Percentiles rank a stretch among this genome's conserved stretches.
Conservation (phyloP, 2,797 vertebrate genomes). For the Peromyscus melanophrys region DNA sequence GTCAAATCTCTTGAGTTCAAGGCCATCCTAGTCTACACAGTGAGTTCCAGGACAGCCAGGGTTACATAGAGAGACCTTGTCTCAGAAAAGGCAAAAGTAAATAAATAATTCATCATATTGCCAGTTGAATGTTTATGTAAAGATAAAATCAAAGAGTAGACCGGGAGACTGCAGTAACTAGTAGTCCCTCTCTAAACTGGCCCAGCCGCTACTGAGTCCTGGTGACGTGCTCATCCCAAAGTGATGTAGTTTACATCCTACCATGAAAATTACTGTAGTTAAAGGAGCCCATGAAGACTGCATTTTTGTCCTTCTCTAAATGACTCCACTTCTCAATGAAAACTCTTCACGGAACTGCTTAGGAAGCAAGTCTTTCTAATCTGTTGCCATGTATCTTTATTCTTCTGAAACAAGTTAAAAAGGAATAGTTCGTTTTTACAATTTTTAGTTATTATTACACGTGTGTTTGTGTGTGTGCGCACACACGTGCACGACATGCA, state of each 20-base stretch:
- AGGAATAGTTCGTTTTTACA: background rate
- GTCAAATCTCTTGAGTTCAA: background rate
- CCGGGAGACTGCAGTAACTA: background rate
- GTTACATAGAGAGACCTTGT: background rate
- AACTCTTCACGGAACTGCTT: background rate
- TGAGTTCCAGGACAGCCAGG: background rate
- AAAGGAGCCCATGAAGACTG: background rate
- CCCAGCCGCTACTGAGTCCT: background rate
- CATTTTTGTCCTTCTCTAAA: background rate
- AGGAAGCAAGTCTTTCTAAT: background rate
- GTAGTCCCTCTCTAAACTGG: slow-evolving; percentile 33
- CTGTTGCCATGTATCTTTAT: background rate
- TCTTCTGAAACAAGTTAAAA: background rate
- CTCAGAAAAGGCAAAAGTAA: background rate
- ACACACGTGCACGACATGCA: no score
- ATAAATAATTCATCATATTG: background rate
- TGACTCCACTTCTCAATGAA: background rate
- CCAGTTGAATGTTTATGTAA: background rate
- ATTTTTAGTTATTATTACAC: background rate
- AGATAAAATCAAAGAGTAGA: background rate
- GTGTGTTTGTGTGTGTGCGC: background rate
- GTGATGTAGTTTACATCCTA: slow-evolving; percentile 7
- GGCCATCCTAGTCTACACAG: background rate
- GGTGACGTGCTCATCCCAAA: background rate
- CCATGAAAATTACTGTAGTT: background rate